Evolutionary conservation across 2,888 invertebrate species (phyloP), one percentile per base, ranked within the genome.

Genomic region (Zelleria hepariella): DNA sequence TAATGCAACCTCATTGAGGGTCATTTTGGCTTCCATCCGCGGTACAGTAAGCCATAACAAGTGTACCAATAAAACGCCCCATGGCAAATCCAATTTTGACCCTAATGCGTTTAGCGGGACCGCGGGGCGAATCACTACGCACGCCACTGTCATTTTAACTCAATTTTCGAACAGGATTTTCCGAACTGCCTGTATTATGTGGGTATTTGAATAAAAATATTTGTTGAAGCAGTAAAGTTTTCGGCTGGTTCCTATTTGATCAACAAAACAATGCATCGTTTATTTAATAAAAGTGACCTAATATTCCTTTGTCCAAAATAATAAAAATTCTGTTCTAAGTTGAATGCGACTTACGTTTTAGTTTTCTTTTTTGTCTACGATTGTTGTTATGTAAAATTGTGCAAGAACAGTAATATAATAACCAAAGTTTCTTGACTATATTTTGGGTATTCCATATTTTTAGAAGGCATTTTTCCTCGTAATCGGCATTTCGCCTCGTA

Each of bases 81-180:
- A 72, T 74, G 70, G 71, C 79, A 86, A 87, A 88, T 88, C 87
- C 85, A 87, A 87, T 88, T 88, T 83, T 76, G 72, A 71, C 80
- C 86, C 85, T 87, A 87, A 86, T 82, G 77, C 84, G 76, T 71
- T 80, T 86, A 87, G 86, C 83, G 79, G 86, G 80, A 84, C 87
- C 86, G 78, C 87, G 79, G 78, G 81, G 82, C 83, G 86, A 86
- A 87, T 86, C 87, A 84, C 84, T 85, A 85, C 86, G 80, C 80
- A 82, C 77, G 83, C 85, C 86, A 77, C 86, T 87, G 87, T 86
- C 86, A 85, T 87, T 88, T 87, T 88, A 87, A 88, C 88, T 87
- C 87, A 82, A 88, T 88, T 88, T 86, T 80, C 75, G 79, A 83
- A 77, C 75, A 64, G 68, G 69, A 68, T 66, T 65, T 69, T 58